Evolutionary conservation across 2,113 vertebrate species (phyloP).

Genomic region (Rhea americana): DNA sequence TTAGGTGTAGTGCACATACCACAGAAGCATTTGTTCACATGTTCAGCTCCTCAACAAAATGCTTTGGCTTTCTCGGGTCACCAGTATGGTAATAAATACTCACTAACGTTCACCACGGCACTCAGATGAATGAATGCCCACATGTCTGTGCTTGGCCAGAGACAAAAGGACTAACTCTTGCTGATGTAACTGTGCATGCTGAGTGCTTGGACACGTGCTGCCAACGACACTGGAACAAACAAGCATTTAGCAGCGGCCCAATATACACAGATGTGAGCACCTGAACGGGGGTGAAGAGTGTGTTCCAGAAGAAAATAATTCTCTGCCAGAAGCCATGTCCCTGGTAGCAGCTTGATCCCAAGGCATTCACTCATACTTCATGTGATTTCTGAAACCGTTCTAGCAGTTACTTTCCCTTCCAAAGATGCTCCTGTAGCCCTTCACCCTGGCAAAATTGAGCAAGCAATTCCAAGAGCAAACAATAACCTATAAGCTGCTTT

Average conservation of each 20-base stretch:
- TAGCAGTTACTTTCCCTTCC: background rate
- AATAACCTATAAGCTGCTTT: slow-evolving; percentile 31
- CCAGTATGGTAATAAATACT: background rate
- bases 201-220: accelerated
- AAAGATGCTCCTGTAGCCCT: background rate
- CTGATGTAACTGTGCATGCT: background rate
- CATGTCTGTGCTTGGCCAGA: background rate
- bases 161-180: accelerated
- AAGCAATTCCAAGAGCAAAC: slow-evolving; percentile 37
- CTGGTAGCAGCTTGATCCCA: background rate
- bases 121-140: background rate
- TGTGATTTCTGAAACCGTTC: slow-evolving; percentile 1
- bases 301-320: background rate
- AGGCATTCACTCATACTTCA: background rate
- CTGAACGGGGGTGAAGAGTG: background rate
- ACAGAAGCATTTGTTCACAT: background rate
- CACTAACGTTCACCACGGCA: background rate
- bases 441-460: slow-evolving; percentile 36
- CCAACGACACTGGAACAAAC: background rate
- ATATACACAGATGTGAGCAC: background rate
- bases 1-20: background rate
- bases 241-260: background rate
- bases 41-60: background rate
- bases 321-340: background rate
- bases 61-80: background rate